phyloP scores from a whole-genome alignment of 2,113 vertebrate genomes.

The Aphyosemion australe region DNA sequence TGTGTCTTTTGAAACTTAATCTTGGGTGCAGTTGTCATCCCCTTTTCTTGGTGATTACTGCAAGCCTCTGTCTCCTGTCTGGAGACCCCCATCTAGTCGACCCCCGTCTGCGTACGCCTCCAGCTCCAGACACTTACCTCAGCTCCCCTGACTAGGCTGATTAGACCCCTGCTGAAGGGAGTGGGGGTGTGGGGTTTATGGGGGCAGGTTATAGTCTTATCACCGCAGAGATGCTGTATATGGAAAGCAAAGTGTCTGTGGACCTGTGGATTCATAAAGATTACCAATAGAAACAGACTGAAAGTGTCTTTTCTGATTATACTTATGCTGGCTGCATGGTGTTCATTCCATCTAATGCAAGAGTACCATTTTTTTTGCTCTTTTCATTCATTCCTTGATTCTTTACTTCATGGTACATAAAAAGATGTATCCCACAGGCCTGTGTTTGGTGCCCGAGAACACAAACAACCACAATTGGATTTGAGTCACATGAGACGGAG shows the following conservation, averaged over 20 bases:
- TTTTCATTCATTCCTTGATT: not conserved
- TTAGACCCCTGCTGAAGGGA: conserved; percentile 37
- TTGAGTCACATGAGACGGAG: not conserved
- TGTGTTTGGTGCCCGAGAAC: not conserved
- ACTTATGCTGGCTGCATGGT: conserved; percentile 4
- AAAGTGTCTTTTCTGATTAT: conserved; percentile 6
- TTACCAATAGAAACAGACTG: conserved; percentile 39
- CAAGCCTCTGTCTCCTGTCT: conserved; percentile 56
- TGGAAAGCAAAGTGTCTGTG: conserved; percentile 32
- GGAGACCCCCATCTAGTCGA: conserved; percentile 20
- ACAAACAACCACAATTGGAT: not conserved
- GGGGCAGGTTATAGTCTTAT: conserved; percentile 47
- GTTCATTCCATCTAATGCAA: not conserved
- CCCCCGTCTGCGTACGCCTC: conserved; percentile 22
- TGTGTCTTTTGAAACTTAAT: conserved; percentile 45
- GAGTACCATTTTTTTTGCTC: not conserved
- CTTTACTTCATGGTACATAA: not conserved
- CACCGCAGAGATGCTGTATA: conserved; percentile 27
- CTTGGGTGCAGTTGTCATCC: conserved; percentile 35
- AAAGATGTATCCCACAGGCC: conserved; percentile 7
- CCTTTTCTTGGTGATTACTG: conserved; percentile 53
- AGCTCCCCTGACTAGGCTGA: conserved; percentile 40
- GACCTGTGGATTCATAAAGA: conserved; percentile 30
- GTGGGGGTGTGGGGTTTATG: conserved; percentile 20
- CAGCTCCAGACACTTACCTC: conserved; percentile 52